Percentiles rank a stretch among this genome's conserved stretches.
phyloP scores from a whole-genome alignment of 2,113 vertebrate genomes.

The Burhinus oedicnemus region DNA sequence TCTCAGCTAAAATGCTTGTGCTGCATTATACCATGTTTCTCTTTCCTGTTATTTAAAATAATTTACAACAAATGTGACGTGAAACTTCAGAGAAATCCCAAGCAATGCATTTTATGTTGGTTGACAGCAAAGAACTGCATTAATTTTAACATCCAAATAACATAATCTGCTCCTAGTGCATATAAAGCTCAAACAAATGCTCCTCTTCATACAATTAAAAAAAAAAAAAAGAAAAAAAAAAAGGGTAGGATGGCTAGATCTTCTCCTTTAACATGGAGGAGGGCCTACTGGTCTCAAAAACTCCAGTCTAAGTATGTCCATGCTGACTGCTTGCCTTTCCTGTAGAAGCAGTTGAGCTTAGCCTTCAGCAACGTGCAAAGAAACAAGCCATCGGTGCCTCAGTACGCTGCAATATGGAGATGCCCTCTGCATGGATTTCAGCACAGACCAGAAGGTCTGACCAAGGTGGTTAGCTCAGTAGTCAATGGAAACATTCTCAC shows the following conservation, averaged over 20 bases:
- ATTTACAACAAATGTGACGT: background rate
- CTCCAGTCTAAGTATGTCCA: background rate
- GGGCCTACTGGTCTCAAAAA: background rate
- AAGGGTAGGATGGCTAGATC: background rate
- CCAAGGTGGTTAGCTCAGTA: background rate
- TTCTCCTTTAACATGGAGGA: background rate
- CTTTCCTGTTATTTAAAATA: slow-evolving; percentile 8
- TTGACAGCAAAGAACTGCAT: background rate
- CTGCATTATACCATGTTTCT: background rate
- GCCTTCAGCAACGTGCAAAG: background rate
- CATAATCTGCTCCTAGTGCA: background rate
- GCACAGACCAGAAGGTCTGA: background rate
- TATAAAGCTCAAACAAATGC: background rate
- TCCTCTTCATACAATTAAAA: background rate
- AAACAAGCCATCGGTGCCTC: background rate
- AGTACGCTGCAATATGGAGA: background rate
- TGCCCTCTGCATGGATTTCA: background rate
- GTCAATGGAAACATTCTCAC: background rate
- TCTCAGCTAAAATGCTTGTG: slow-evolving; percentile 38
- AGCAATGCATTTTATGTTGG: background rate
- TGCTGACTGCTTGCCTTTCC: background rate
- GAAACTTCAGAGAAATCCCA: slow-evolving; percentile 12
- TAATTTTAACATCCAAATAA: background rate
- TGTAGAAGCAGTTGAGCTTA: background rate
- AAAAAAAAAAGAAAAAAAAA: background rate